Evolutionary conservation across 2,113 vertebrate genomes (phyloP).

Genomic region (Psephotus haematonotus): DNA sequence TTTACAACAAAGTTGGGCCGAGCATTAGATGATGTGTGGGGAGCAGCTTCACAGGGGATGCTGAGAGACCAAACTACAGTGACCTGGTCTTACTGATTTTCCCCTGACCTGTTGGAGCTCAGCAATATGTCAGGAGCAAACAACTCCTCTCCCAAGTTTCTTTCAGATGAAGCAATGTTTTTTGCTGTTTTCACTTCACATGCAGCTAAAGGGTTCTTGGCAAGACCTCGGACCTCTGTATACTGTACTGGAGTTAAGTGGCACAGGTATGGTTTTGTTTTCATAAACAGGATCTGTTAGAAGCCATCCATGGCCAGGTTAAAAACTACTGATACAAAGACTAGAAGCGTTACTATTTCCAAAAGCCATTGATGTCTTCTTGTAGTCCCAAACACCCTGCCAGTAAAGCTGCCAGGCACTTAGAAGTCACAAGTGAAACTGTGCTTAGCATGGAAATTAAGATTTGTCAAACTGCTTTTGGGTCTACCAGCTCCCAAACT

Average conservation of each 20-base stretch:
- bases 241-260: not conserved
- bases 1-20: not conserved
- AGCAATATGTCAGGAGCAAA: not conserved
- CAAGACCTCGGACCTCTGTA: not conserved
- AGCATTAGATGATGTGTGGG: not conserved
- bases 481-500: not conserved
- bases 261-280: not conserved
- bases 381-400: not conserved
- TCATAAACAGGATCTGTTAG: not conserved
- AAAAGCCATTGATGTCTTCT: not conserved
- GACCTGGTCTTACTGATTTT: not conserved
- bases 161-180: not conserved
- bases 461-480: not conserved
- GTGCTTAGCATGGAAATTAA: not conserved
- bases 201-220: not conserved
- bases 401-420: not conserved
- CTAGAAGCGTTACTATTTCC: not conserved
- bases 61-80: not conserved
- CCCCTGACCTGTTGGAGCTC: not conserved
- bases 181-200: not conserved
- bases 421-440: not conserved
- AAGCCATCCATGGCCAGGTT: not conserved
- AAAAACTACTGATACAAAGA: not conserved
- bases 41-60: not conserved
- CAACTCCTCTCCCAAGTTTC: not conserved